Evolutionary conservation across 1,140 invertebrate species (phyloP).

Genomic region (Kradibia gibbosae): DNA sequence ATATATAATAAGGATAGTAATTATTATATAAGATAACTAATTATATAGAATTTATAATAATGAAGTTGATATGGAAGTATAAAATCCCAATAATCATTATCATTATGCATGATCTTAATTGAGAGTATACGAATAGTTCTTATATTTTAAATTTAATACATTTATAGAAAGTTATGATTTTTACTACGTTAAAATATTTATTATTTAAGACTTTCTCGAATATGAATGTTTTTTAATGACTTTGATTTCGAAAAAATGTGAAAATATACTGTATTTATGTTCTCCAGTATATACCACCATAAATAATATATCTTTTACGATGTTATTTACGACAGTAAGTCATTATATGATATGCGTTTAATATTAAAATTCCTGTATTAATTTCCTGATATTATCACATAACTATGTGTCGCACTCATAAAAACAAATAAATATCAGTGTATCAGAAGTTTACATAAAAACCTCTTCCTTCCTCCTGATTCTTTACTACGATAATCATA

Average conservation of each 20-base stretch:
- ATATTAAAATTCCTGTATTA: constrained; percentile 39
- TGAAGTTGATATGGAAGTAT: neutral
- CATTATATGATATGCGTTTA: constrained; percentile 44
- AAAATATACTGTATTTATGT: constrained; percentile 43
- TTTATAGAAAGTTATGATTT: constrained; percentile 28
- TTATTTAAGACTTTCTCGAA: constrained; percentile 56
- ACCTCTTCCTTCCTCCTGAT: neutral
- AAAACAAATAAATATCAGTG: constrained; percentile 43
- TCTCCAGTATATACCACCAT: constrained; percentile 31
- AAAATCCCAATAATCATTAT: neutral
- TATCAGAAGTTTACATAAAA: constrained; percentile 39
- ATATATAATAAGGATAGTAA: no score
- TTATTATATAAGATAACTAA: no score
- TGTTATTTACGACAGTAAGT: constrained; percentile 39
- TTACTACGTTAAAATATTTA: constrained; percentile 54
- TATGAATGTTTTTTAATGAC: constrained; percentile 47
- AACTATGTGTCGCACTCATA: constrained; percentile 14
- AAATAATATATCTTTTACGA: constrained; percentile 46
- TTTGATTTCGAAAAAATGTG: constrained; percentile 35
- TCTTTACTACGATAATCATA: constrained; percentile 37
- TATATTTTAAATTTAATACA: neutral
- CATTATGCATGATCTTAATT: constrained; percentile 1
- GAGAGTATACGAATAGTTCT: constrained; percentile 2
- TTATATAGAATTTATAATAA: neutral
- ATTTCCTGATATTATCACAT: constrained; percentile 44